Base-by-base conservation (phyloP, 2,888 invertebrate genomes). In the Oasisia sp. region DNA sequence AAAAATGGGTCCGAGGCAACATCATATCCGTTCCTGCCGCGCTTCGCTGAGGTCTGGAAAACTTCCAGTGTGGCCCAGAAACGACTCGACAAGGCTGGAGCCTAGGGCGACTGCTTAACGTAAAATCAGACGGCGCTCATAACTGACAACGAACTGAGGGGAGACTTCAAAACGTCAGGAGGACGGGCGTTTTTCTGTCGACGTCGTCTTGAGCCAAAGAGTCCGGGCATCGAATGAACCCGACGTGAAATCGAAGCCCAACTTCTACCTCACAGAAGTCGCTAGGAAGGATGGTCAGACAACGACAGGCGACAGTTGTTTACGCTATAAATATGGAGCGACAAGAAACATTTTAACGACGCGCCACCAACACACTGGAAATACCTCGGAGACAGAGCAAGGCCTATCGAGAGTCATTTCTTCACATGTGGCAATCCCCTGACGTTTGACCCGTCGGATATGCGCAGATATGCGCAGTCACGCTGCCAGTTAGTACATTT, bases 1-100 rank as follows among this genome's bases (percentile, higher is more conserved):
- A 74, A 74, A 74, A 74, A 74, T 74, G 74, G 74, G 74, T 74
- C 74, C n/a, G 74, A 74, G 50, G 74, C 74, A 74, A n/a, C 74
- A 74, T 74, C 74, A 74, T 74, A 74, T 74, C 74, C 74, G 74
- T 27, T 74, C 74, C 14, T 50, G 50, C 9, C 50, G 50, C 14
- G 50, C 50, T 74, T 74, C 74, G 74, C 7, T 74, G 74, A 74
- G 5, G 74, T 74, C 74, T 74, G 74, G 74, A 74, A 74, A 74
- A 74, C 27, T 74, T 74, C n/a, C n/a, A 19, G 74, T 74, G 74
- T 74, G 74, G 74, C n/a, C 27, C 74, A 74, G 27, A 74, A 74
- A 27, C 74, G 74, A 74, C 74, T 19, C 27, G n/a, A 74, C 74
- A 74, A 7, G 27, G 19, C 7, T 19, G n/a, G 27, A 27, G 74